Percentiles rank a stretch among this genome's conserved stretches.
These are phyloP conservation scores for Axea sp. DNA, from an alignment of 2,888 invertebrate species.

Conservation along the genomic window DNA sequence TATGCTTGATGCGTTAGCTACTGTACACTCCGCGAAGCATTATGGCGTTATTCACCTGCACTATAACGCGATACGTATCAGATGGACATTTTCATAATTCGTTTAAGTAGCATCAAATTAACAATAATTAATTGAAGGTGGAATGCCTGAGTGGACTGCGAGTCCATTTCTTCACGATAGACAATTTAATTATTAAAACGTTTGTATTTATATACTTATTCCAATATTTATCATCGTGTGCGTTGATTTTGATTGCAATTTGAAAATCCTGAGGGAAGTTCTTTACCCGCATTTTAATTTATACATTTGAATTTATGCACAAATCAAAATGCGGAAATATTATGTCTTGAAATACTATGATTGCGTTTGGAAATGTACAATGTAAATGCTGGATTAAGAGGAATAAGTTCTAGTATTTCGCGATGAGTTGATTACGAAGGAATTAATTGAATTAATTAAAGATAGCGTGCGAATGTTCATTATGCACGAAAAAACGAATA, in stretches of 20 bases:
- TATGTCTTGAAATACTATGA: constrained; percentile 43
- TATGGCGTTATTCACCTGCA: constrained; percentile 26
- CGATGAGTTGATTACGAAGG: constrained; percentile 51
- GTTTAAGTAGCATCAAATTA: constrained; percentile 39
- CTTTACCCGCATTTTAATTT: constrained; percentile 35
- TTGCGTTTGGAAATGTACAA: constrained; percentile 34
- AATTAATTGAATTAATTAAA: constrained; percentile 59
- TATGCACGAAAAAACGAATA: constrained; percentile 45
- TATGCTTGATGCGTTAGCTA: neutral
- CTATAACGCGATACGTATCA: constrained; percentile 29
- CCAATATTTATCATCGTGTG: constrained; percentile 37
- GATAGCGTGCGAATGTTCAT: constrained; percentile 48
- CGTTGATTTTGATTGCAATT: constrained; percentile 44
- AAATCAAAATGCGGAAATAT: constrained; percentile 49
- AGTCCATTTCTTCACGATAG: constrained; percentile 46
- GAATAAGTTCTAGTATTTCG: constrained; percentile 42
- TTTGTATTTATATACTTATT: constrained; percentile 22
- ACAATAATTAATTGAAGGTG: constrained; percentile 32
- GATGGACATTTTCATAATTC: constrained; percentile 52
- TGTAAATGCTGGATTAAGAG: constrained; percentile 25
- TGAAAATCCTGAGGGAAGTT: constrained; percentile 23
- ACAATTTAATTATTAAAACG: constrained; percentile 41
- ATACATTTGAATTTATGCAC: constrained; percentile 42
- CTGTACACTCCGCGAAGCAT: too few relatives aligned
- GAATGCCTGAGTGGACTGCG: constrained; percentile 46